A percentile compares a stretch with the other conserved stretches of the same genome.
phyloP scores from a whole-genome alignment of 2,888 invertebrate genomes.

The Drosophila mimica region DNA sequence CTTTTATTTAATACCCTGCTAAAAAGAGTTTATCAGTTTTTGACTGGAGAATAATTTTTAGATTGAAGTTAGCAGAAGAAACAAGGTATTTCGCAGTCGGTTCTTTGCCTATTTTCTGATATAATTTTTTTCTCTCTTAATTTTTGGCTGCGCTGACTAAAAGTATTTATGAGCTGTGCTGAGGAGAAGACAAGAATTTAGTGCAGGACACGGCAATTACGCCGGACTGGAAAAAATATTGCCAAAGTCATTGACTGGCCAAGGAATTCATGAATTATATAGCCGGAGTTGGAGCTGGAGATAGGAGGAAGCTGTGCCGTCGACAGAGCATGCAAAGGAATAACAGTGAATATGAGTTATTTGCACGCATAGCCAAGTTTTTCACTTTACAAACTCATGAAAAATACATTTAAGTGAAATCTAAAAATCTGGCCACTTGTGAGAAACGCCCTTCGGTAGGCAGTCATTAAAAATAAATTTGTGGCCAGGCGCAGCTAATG shows the following conservation, averaged over 20 bases:
- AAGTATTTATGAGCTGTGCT: conserved; percentile 70
- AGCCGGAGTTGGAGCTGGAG: conserved; percentile 12
- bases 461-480: conserved; percentile 77
- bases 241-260: conserved; percentile 71
- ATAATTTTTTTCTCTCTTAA: neutral
- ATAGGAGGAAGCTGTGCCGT: conserved; percentile 12
- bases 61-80: neutral
- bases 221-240: conserved; percentile 54
- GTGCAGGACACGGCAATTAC: conserved; percentile 66
- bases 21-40: neutral
- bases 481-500: conserved; percentile 73
- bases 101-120: neutral
- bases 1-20: neutral
- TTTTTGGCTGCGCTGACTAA: conserved; percentile 41
- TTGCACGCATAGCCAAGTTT: conserved; percentile 71
- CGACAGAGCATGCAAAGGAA: conserved; percentile 37
- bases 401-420: conserved; percentile 75
- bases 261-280: conserved; percentile 70
- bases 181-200: conserved; percentile 62
- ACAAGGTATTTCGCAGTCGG: neutral
- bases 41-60: neutral
- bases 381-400: conserved; percentile 76
- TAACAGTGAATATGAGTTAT: conserved; percentile 76
- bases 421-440: conserved; percentile 35
- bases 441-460: conserved; percentile 22